Conservation (phyloP, 2,113 vertebrate genomes). For the Colaptes auratus region DNA sequence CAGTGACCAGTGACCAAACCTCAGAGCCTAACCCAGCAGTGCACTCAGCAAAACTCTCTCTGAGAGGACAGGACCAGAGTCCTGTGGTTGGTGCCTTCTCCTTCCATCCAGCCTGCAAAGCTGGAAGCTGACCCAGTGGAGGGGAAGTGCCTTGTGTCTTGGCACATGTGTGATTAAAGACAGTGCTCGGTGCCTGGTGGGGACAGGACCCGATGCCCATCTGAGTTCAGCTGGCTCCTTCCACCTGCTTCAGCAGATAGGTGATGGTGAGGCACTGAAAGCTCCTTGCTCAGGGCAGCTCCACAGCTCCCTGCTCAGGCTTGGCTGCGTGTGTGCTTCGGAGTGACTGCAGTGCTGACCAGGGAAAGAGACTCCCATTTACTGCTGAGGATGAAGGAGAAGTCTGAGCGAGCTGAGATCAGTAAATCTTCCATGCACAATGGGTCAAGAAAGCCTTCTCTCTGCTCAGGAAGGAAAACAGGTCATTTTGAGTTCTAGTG, state of each 20-base stretch:
- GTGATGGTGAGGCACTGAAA: neutral
- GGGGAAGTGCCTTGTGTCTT: neutral
- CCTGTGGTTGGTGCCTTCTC: neutral
- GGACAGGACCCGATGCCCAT: neutral
- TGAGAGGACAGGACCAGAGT: neutral
- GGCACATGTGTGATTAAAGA: neutral
- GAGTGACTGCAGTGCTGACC: neutral
- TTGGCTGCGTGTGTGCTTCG: neutral
- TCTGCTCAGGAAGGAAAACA: conserved; percentile 51
- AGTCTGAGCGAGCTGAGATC: neutral
- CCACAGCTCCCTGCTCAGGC: neutral
- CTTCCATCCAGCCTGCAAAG: conserved; percentile 21
- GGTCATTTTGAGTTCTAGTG: conserved; percentile 57
- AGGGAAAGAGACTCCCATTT: neutral
- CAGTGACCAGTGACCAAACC: neutral
- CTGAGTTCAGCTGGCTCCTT: neutral
- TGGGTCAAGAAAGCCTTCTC: neutral
- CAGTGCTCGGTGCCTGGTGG: neutral
- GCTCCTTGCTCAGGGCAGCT: neutral
- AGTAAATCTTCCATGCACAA: neutral
- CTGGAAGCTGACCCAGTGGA: neutral
- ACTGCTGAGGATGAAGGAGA: neutral
- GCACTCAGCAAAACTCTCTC: neutral
- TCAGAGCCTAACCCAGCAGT: neutral
- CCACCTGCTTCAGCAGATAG: neutral